Evolutionary conservation across 2,113 vertebrate genomes (phyloP).

Genomic region (Oncorhynchus keta): DNA sequence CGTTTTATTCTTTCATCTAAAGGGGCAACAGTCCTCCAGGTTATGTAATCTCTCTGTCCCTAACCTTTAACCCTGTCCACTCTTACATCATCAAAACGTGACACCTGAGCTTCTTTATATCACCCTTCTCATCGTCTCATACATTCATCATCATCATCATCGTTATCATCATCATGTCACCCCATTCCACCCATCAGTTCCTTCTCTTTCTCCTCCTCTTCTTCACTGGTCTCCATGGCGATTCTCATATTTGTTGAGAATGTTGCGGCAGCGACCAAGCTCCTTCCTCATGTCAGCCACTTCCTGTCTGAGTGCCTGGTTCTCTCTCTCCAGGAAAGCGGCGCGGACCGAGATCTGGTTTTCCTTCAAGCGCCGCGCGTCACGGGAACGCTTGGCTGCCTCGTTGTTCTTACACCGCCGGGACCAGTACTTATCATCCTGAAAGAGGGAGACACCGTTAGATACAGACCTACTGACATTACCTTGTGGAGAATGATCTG

Average conservation of each 20-base stretch:
- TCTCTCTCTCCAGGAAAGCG: slow-evolving; percentile 90
- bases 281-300: slow-evolving; percentile 90
- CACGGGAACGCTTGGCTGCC: slow-evolving; percentile 89
- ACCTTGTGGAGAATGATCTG: background rate
- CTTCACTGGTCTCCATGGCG: slow-evolving; percentile 78
- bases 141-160: slow-evolving; percentile 68
- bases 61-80: slow-evolving; percentile 57
- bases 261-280: slow-evolving; percentile 85
- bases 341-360: slow-evolving; percentile 92
- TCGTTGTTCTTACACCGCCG: slow-evolving; percentile 90
- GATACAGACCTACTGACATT: background rate
- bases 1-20: slow-evolving; percentile 49
- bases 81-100: slow-evolving; percentile 17
- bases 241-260: slow-evolving; percentile 88
- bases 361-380: slow-evolving; percentile 90
- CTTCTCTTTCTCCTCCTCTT: slow-evolving; percentile 27
- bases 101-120: slow-evolving; percentile 69
- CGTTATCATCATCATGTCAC: slow-evolving; percentile 14
- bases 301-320: slow-evolving; percentile 84
- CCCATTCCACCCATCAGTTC: slow-evolving; percentile 48
- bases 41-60: slow-evolving; percentile 59
- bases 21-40: slow-evolving; percentile 33
- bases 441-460: background rate
- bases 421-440: slow-evolving; percentile 94
- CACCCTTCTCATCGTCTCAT: slow-evolving; percentile 55